Percentiles rank a stretch among this genome's conserved stretches.
Conservation (phyloP, 2,797 vertebrate species). For the Somateria mollissima region DNA sequence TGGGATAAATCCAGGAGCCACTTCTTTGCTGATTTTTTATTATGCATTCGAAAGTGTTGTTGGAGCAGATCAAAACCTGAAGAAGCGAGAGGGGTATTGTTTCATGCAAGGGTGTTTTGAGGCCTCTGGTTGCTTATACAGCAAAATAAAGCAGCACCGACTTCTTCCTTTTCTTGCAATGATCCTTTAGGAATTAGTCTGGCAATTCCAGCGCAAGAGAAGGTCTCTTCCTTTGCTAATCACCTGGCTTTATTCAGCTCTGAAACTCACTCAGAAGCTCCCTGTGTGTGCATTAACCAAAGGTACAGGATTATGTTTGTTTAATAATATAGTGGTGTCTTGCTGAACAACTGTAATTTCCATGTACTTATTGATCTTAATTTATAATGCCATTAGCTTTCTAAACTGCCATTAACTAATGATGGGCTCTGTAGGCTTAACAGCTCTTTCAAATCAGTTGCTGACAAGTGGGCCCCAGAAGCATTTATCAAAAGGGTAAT, state of each 20-base stretch:
- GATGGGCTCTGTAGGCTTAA: slow-evolving; percentile 81
- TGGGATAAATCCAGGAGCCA: slow-evolving; percentile 59
- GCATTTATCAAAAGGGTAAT: slow-evolving; percentile 85
- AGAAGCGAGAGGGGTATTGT: neutral
- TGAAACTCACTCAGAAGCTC: slow-evolving; percentile 60
- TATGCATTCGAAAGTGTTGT: slow-evolving; percentile 52
- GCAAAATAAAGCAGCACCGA: slow-evolving; percentile 53
- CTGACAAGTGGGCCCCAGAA: slow-evolving; percentile 83
- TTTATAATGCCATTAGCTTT: slow-evolving; percentile 85
- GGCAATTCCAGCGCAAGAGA: slow-evolving; percentile 44
- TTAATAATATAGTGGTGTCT: slow-evolving; percentile 79
- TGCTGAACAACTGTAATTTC: slow-evolving; percentile 83
- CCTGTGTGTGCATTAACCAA: slow-evolving; percentile 56
- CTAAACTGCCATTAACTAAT: slow-evolving; percentile 85
- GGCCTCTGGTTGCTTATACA: slow-evolving; percentile 68
- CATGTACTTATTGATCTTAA: slow-evolving; percentile 84
- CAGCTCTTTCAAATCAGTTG: slow-evolving; percentile 83
- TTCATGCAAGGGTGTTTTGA: neutral
- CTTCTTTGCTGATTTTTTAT: slow-evolving; percentile 51
- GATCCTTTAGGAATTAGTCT: slow-evolving; percentile 62
- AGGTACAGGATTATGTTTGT: slow-evolving; percentile 74
- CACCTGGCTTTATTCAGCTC: slow-evolving; percentile 57
- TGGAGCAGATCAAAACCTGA: slow-evolving; percentile 28
- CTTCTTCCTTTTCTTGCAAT: slow-evolving; percentile 38
- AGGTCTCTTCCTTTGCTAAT: slow-evolving; percentile 65